phyloP scores from a whole-genome alignment of 2,797 vertebrate genomes.

The Hyperoplus immaculatus region DNA sequence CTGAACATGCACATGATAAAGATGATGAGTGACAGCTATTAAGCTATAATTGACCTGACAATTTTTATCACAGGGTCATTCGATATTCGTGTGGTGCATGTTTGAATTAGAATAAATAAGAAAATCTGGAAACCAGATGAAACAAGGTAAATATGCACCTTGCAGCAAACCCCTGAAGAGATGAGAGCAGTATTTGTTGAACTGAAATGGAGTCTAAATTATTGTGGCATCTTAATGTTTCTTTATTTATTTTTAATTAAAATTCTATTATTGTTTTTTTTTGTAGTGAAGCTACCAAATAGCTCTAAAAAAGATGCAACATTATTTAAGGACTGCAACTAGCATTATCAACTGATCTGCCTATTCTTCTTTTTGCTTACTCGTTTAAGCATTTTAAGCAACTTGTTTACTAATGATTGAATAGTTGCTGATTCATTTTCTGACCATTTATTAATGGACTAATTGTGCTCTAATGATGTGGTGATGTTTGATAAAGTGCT shows the following conservation, averaged over 20 bases:
- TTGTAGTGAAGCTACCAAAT: not conserved
- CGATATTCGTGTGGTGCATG: constrained; percentile 20
- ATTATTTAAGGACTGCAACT: not conserved
- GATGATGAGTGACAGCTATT: constrained; percentile 48
- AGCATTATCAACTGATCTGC: not conserved
- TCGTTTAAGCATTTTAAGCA: not conserved
- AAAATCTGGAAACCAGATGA: constrained; percentile 2
- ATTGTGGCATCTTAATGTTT: not conserved
- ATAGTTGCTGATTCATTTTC: not conserved
- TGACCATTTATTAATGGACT: not conserved
- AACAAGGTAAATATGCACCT: not conserved
- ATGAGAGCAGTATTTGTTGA: constrained; percentile 1
- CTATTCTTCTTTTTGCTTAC: not conserved
- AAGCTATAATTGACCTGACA: constrained; percentile 31
- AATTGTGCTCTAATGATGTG: not conserved
- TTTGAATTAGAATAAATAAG: constrained; percentile 31
- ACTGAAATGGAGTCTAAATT: not conserved
- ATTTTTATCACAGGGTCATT: constrained; percentile 39
- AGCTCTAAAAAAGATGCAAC: not conserved
- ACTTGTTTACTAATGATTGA: too few relatives aligned
- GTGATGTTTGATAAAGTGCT: constrained; percentile 5
- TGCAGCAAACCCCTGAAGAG: constrained; percentile 11
- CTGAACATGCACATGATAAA: constrained; percentile 41
- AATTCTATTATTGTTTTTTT: too few relatives aligned
- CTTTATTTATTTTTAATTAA: too few relatives aligned